Evolutionary conservation across 2,797 vertebrate genomes (phyloP).

Genomic region (Paratrypauchen microcephalus): DNA sequence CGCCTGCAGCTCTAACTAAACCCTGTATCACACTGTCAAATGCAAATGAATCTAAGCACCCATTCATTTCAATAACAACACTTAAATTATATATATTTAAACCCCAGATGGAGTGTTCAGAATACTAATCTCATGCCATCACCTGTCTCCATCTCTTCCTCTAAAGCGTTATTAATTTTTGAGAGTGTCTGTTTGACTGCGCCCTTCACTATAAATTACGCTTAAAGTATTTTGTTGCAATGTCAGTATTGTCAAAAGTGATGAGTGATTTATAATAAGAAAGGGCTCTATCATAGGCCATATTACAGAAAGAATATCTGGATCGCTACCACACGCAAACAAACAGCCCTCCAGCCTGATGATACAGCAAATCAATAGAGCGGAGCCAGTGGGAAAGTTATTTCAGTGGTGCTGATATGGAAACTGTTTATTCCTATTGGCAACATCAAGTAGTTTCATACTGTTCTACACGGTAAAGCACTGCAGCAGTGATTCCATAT

Average conservation of each 20-base stretch:
- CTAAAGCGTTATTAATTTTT: slow-evolving; percentile 35
- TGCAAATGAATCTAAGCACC: slow-evolving; percentile 1
- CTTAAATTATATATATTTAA: slow-evolving; percentile 3
- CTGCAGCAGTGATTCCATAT: neutral
- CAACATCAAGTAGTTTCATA: slow-evolving; percentile 24
- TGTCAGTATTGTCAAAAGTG: slow-evolving; percentile 35
- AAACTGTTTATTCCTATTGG: slow-evolving; percentile 45
- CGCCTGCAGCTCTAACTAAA: neutral
- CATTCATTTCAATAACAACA: neutral
- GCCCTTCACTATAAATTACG: slow-evolving; percentile 16
- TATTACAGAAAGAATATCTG: slow-evolving; percentile 40
- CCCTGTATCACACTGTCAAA: neutral
- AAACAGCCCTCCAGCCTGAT: slow-evolving; percentile 35
- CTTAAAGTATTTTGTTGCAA: slow-evolving; percentile 17
- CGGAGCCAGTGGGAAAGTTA: slow-evolving; percentile 33
- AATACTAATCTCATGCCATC: slow-evolving; percentile 22
- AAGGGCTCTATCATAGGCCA: slow-evolving; percentile 21
- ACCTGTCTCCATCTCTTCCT: slow-evolving; percentile 30
- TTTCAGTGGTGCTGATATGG: slow-evolving; percentile 56
- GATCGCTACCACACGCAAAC: slow-evolving; percentile 37
- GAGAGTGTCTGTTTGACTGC: slow-evolving; percentile 31
- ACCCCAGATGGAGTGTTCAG: neutral
- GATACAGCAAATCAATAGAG: slow-evolving; percentile 37
- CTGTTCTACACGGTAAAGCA: neutral
- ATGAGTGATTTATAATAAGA: slow-evolving; percentile 37